phyloP scores from a whole-genome alignment of 1,140 invertebrate genomes.

The Trinorchestia longiramus region DNA sequence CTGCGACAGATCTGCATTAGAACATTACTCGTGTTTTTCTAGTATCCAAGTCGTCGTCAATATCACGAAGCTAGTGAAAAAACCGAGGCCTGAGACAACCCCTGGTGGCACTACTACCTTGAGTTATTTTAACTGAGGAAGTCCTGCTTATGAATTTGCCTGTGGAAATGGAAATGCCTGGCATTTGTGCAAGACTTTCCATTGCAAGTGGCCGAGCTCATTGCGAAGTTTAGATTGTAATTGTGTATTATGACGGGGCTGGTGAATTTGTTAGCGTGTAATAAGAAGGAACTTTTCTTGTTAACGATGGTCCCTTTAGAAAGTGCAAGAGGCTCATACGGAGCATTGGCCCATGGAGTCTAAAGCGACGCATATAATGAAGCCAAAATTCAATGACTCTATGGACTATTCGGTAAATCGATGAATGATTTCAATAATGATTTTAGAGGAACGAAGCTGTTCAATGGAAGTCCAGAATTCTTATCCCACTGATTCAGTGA shows the following conservation, averaged over 20 bases:
- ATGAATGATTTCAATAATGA: conserved; percentile 25
- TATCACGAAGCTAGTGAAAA: not conserved
- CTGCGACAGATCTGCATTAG: not conserved
- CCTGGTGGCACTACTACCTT: not conserved
- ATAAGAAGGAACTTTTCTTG: conserved; percentile 23
- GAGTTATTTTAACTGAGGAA: not conserved
- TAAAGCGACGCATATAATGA: conserved; percentile 2
- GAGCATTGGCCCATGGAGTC: not conserved
- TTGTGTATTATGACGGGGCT: conserved; percentile 35
- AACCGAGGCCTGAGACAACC: not conserved
- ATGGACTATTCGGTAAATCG: not conserved
- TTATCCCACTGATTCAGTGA: not conserved
- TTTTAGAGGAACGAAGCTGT: conserved; percentile 7
- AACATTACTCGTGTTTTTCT: not conserved
- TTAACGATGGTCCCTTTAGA: conserved; percentile 19
- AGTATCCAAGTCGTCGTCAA: not conserved
- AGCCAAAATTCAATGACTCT: conserved; percentile 27
- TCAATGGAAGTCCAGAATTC: conserved; percentile 8
- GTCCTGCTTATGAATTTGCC: conserved; percentile 1
- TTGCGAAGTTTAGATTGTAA: conserved; percentile 45
- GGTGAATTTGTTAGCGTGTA: conserved; percentile 34
- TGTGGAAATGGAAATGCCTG: conserved; percentile 25
- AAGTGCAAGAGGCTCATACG: not conserved
- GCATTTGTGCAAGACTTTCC: conserved; percentile 22
- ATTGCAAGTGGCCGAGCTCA: conserved; percentile 16